Evolutionary conservation across 1,140 invertebrate species (phyloP), one percentile per base, ranked within the genome.

Genomic region (Meteorus sp.): DNA sequence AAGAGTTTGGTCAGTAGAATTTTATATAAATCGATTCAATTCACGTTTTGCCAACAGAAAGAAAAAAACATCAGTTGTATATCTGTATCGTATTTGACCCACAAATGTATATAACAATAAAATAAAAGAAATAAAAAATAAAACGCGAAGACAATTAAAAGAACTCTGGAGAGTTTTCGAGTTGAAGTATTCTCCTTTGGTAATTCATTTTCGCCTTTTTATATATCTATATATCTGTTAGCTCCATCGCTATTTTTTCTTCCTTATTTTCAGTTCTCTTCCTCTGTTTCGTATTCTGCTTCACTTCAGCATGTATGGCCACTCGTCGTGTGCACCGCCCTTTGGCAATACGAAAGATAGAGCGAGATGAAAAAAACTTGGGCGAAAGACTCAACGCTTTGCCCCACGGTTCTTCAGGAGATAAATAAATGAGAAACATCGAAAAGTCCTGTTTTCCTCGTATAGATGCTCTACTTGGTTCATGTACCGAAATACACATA

Each of bases 121-220:
- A 39, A 15, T 15, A 13, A 39, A 39, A 11, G 13, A 39, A 39
- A 39, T 39, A 39, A 39, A 7, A 23, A 29, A 27, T 25, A 47
- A 47, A 27, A 9, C 20, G 6, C 53, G 53, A 19, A 50, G 44
- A 53, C 61, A 63, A 63, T 63, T 63, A 63, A 60, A 53, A 48
- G 52, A 59, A 63, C 61, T 63, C 43, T 48, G 25, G 53, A 59
- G 61, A 59, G 53, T 63, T 59, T 59, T 53, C 52, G 55, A 63
- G 57, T 63, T 43, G 27, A 54, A 48, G 54, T 61, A 53, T 58
- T 48, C 44, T 47, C 33, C 13, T 51, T 37, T n/a, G 23, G 51
- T 39, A 17, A 45, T 44, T 13, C 23, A 29, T 22, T 43, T 48
- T 41, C 44, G 19, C 15, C 39, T 52, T 3, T 45, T 51, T 54